Conservation (phyloP, 2,113 vertebrate genomes). For the Meriones unguiculatus region DNA sequence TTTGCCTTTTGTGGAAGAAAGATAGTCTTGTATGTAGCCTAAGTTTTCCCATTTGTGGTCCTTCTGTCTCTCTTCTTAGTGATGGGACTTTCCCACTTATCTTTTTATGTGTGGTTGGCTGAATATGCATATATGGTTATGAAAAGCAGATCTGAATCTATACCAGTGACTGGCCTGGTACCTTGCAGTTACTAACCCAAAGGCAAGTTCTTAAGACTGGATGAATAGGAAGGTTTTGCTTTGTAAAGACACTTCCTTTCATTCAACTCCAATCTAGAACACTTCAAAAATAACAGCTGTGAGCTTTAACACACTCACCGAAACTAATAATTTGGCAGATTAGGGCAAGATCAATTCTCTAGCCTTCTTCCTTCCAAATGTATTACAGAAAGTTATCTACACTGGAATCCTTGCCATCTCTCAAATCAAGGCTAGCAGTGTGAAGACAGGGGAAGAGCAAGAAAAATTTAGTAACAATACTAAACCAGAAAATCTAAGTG, state of each 20-base stretch:
- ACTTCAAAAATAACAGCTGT: neutral
- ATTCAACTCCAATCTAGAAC: constrained; percentile 35
- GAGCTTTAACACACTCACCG: neutral
- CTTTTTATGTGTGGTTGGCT: neutral
- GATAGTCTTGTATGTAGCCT: neutral
- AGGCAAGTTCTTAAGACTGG: neutral
- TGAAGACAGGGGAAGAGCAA: rapidly evolving
- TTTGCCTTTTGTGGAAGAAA: neutral
- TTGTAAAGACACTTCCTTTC: constrained; percentile 1
- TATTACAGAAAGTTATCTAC: neutral
- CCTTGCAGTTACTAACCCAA: constrained; percentile 5
- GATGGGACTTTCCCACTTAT: neutral
- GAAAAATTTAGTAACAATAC: neutral
- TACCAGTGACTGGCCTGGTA: neutral
- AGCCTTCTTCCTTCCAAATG: neutral
- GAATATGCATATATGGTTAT: neutral
- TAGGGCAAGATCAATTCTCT: constrained; percentile 53
- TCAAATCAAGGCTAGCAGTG: neutral
- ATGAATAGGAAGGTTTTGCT: constrained; percentile 1
- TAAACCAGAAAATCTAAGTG: neutral
- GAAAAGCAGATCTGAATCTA: neutral
- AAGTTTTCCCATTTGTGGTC: neutral
- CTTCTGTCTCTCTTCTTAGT: neutral
- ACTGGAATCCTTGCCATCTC: constrained; percentile 11
- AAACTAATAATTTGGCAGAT: neutral